Percentiles rank a stretch among this genome's conserved stretches.
Conservation (phyloP, 2,888 invertebrate species). For the Latheticus oryzae region DNA sequence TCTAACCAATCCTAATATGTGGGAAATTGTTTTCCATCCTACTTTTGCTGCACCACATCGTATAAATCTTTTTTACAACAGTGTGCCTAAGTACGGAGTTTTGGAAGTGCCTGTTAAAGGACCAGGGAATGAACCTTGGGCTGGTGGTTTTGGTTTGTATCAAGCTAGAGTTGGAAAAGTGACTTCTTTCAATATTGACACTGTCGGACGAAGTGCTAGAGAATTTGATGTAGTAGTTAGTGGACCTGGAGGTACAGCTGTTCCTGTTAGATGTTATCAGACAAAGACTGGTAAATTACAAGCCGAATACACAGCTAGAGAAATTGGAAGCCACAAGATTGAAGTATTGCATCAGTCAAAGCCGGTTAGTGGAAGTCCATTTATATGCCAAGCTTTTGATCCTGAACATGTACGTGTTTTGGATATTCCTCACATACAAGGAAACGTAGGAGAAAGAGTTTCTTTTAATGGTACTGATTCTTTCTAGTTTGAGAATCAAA, state of each 20-base stretch:
- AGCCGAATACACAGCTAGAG: slow-evolving; percentile 91
- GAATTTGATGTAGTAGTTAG: slow-evolving; percentile 92
- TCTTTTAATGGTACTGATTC: slow-evolving; percentile 84
- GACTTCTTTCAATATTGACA: slow-evolving; percentile 90
- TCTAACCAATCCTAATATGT: slow-evolving; percentile 76
- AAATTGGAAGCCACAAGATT: slow-evolving; percentile 75
- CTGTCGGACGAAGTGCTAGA: slow-evolving; percentile 81
- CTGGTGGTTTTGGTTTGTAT: slow-evolving; percentile 84
- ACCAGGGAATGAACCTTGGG: slow-evolving; percentile 67
- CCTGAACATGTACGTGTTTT: slow-evolving; percentile 84
- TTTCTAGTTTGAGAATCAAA: slow-evolving; percentile 7
- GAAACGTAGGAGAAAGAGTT: slow-evolving; percentile 86
- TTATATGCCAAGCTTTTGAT: slow-evolving; percentile 92
- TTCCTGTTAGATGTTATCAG: slow-evolving; percentile 83
- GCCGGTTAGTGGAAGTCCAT: slow-evolving; percentile 92
- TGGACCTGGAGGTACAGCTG: slow-evolving; percentile 64
- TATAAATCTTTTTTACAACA: slow-evolving; percentile 87
- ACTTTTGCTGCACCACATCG: slow-evolving; percentile 88
- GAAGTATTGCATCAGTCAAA: slow-evolving; percentile 93
- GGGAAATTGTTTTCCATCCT: slow-evolving; percentile 90
- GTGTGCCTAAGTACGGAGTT: slow-evolving; percentile 75
- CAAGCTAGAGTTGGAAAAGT: slow-evolving; percentile 85
- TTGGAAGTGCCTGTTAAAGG: slow-evolving; percentile 70
- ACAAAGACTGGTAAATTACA: slow-evolving; percentile 95
- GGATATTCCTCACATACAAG: slow-evolving; percentile 79